Base-by-base conservation (phyloP, 1,140 invertebrate genomes). In the Temnothorax longispinosus region DNA sequence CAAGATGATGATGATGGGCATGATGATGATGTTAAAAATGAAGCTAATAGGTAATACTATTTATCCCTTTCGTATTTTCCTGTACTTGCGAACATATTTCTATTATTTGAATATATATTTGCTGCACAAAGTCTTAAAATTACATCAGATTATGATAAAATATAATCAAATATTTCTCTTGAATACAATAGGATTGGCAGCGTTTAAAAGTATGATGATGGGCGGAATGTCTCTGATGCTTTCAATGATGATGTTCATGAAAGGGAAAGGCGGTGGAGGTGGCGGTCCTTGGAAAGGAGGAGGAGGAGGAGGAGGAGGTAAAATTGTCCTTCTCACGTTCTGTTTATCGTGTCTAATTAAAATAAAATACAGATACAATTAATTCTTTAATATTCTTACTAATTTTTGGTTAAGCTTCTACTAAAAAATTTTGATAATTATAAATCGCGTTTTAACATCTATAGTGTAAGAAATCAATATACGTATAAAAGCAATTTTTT, bases 1-100 rank as follows among this genome's bases (percentile, higher is more conserved):
- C 81, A 96, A 96, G 92, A 97, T 96, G 91, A 96, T 96, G 95
- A 96, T 96, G 96, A 97, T 96, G 96, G 96, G 95, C 93, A 96
- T 95, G 84, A 93, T 96, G 92, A 96, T 96, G 95, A 96, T 95
- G 87, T 93, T 96, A 91, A 96, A 96, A 92, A 96, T 96, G 96
- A 96, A 96, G 87, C 87, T 96, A 5, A 96, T 96, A 95, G 96
- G 96, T 96, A 95, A 95, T 62, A 62, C 27, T 80, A 13, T 69
- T 87, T 52, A 35, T 32, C 50, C 35, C 7, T 64, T 11, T 13
- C 1, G 6, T 35, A n/a, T 8, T 44, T 27, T 47, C 10, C 38
- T 5, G 2, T 78, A 54, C 1, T 6, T 13, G 2, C 10, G 1
- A 27, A 41, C 1, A 47, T 27, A 35, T 54, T 65, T 78, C 11